Conservation (phyloP, 2,113 vertebrate species). For the Cygnus buccinator region DNA sequence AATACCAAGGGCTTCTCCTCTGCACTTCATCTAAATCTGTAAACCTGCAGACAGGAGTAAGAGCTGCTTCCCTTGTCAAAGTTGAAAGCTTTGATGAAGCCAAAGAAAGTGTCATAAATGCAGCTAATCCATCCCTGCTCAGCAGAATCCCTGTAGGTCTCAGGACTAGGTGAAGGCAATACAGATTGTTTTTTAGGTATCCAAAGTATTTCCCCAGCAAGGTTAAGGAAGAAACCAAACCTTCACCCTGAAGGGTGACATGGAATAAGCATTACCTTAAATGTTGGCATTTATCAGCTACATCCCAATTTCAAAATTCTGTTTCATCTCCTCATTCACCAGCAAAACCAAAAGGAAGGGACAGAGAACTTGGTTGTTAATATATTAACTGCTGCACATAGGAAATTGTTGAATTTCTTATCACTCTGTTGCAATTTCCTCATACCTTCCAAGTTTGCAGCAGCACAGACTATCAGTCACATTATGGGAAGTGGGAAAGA, state of each 20-base stretch:
- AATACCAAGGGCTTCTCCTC: not conserved
- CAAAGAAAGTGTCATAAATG: not conserved
- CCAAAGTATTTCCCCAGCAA: not conserved
- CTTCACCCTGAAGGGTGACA: accelerated
- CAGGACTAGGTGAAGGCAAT: not conserved
- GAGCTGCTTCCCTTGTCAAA: not conserved
- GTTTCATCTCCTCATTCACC: not conserved
- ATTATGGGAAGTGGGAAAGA: not conserved
- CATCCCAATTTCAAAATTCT: not conserved
- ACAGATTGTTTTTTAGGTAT: not conserved
- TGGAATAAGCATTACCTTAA: not conserved
- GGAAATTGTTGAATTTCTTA: not conserved
- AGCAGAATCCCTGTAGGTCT: not conserved
- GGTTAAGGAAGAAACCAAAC: not conserved
- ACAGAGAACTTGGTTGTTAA: not conserved
- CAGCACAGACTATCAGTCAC: not conserved
- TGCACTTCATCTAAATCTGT: not conserved
- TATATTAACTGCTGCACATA: not conserved
- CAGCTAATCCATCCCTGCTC: not conserved
- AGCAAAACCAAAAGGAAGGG: not conserved
- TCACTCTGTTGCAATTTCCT: not conserved
- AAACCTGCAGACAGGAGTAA: not conserved
- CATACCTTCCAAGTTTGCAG: not conserved
- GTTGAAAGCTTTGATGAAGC: not conserved
- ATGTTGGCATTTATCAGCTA: not conserved